Conservation (phyloP, 2,888 invertebrate genomes). For the Gymnocheta viridis region DNA sequence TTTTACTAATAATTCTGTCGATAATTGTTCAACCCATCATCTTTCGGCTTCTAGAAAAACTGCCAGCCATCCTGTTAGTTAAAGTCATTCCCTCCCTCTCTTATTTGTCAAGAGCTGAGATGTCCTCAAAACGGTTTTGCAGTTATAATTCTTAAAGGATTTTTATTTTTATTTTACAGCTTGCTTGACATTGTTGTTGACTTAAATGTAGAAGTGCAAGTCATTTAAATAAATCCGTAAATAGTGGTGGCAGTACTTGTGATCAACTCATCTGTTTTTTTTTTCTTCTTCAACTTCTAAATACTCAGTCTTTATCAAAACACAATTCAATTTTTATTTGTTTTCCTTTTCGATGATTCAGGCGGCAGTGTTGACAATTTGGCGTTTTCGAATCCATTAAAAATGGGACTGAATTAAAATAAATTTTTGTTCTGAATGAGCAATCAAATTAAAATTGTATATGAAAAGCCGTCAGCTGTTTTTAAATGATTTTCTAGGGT, state of each 20-base stretch:
- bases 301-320: constrained; percentile 17
- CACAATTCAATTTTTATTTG: constrained; percentile 29
- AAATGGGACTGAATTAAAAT: no score
- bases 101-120: constrained; percentile 2
- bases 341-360: background rate
- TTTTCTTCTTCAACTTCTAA: constrained; percentile 22
- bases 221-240: constrained; percentile 54
- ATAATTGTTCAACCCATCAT: no score
- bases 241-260: constrained; percentile 28
- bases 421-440: no score
- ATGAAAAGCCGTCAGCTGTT: no score
- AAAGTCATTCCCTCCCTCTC: no score
- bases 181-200: constrained; percentile 37
- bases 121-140: constrained; percentile 42
- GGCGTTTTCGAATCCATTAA: background rate
- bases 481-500: no score
- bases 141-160: constrained; percentile 23
- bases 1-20: no score
- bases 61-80: no score
- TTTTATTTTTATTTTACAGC: background rate
- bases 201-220: constrained; percentile 49
- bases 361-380: background rate
- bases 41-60: no score
- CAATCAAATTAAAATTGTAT: no score
- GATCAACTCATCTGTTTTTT: constrained; percentile 39